Evolutionary conservation across 2,888 invertebrate species (phyloP).

Genomic region (Apoderus coryli): DNA sequence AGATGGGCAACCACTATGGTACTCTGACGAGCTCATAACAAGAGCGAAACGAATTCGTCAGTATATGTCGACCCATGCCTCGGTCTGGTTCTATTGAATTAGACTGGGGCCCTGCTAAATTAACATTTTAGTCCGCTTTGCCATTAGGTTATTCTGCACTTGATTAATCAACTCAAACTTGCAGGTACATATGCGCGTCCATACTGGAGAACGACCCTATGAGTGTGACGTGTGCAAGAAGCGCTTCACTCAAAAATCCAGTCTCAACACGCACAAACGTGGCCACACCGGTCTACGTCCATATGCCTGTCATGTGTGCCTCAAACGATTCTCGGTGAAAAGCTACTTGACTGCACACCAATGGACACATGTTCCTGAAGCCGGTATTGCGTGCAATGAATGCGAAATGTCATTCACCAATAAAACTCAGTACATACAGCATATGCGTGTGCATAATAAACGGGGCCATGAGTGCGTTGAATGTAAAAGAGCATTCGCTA

Average conservation of each 20-base stretch:
- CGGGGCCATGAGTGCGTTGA: conserved; percentile 60
- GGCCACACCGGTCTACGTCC: conserved; percentile 69
- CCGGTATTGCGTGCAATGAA: conserved; percentile 51
- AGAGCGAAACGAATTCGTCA: no score
- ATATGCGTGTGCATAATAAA: conserved; percentile 59
- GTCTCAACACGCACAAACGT: conserved; percentile 66
- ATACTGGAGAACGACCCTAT: conserved; percentile 62
- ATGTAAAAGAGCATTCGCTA: conserved; percentile 59
- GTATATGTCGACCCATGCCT: no score
- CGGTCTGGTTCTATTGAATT: no score
- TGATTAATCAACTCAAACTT: background rate
- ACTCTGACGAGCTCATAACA: no score
- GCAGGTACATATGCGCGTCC: conserved; percentile 61
- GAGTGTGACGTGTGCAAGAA: conserved; percentile 62
- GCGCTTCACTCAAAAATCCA: conserved; percentile 68
- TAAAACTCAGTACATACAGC: conserved; percentile 60
- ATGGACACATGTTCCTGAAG: conserved; percentile 69
- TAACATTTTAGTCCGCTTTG: no score
- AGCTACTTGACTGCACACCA: conserved; percentile 69
- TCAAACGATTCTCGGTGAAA: conserved; percentile 67
- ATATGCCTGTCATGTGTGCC: conserved; percentile 65
- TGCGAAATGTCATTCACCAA: conserved; percentile 61
- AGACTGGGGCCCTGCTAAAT: no score
- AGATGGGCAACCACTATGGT: no score
- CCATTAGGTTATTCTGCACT: conserved; percentile 2